Conservation (phyloP, 1,140 invertebrate species). For the Callitettix versicolor region DNA sequence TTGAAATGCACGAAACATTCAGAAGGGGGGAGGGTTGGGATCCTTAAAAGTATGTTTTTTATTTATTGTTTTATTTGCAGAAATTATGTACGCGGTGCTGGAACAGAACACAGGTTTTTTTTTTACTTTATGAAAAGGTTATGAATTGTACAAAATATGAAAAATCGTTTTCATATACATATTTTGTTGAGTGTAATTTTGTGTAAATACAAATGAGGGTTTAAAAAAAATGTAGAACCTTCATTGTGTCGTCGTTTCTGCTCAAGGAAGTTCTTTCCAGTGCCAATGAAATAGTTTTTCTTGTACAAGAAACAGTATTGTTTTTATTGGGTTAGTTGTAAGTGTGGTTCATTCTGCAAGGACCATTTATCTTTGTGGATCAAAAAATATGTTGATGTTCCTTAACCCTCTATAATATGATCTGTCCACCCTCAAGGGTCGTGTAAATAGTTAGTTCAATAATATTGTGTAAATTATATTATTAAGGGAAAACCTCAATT, state of each 20-base stretch:
- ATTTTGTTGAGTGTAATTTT: neutral
- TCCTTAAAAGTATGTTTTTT: constrained; percentile 1
- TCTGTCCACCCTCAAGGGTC: constrained; percentile 27
- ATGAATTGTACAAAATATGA: neutral
- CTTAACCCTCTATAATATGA: constrained; percentile 24
- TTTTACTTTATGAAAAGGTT: neutral
- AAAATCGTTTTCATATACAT: neutral
- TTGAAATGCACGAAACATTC: constrained; percentile 27
- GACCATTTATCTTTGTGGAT: neutral
- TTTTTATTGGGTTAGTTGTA: constrained; percentile 16
- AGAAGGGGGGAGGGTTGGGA: constrained; percentile 26
- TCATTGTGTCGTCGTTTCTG: neutral
- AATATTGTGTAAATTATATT: constrained; percentile 24
- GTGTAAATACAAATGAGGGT: neutral
- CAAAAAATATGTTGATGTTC: constrained; percentile 18
- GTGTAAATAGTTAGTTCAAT: constrained; percentile 26
- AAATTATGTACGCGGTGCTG: neutral
- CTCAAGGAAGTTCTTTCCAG: constrained; percentile 18
- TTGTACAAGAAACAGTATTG: constrained; percentile 10
- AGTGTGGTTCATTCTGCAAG: neutral
- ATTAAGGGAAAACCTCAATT: constrained; percentile 19
- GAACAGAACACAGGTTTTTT: neutral
- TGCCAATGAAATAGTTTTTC: constrained; percentile 17
- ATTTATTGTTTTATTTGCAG: constrained; percentile 11
- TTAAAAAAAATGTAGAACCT: neutral